A percentile compares a stretch with the other conserved stretches of the same genome.
These are phyloP conservation scores for Danio kyathit DNA, from an alignment of 2,797 vertebrate species.

Conservation along the genomic window DNA sequence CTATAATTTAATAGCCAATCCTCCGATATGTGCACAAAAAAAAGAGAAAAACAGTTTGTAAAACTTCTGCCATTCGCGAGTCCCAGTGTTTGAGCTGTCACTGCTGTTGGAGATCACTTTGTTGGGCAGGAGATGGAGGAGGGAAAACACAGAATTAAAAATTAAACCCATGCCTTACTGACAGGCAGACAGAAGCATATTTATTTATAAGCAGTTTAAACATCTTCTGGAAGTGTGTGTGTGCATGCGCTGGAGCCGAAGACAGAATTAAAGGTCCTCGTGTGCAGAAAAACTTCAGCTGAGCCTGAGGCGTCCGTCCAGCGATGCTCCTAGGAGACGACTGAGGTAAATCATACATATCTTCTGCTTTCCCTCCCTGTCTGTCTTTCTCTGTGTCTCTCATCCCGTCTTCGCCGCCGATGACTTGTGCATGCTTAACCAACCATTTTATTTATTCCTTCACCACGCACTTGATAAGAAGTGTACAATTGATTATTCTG, in stretches of 20 bases:
- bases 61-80: conserved; percentile 16
- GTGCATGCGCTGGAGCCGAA: conserved; percentile 37
- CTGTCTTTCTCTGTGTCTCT: conserved; percentile 54
- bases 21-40: background rate
- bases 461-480: conserved; percentile 62
- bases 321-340: conserved; percentile 64
- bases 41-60: background rate
- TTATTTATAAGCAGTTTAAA: conserved; percentile 67
- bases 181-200: conserved; percentile 69
- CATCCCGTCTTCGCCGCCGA: conserved; percentile 26
- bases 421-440: conserved; percentile 63
- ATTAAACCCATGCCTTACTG: conserved; percentile 69
- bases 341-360: conserved; percentile 70
- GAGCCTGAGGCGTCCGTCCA: conserved; percentile 70
- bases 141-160: conserved; percentile 67
- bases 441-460: conserved; percentile 68
- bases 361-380: conserved; percentile 58
- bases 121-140: conserved; percentile 59
- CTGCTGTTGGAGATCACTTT: conserved; percentile 71
- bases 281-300: conserved; percentile 63
- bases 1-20: background rate
- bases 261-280: conserved; percentile 64
- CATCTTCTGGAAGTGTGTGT: conserved; percentile 47
- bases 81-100: conserved; percentile 47
- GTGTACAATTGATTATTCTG: conserved; percentile 72